Evolutionary conservation across 2,797 vertebrate species (phyloP).

Genomic region (Dallia pectoralis): DNA sequence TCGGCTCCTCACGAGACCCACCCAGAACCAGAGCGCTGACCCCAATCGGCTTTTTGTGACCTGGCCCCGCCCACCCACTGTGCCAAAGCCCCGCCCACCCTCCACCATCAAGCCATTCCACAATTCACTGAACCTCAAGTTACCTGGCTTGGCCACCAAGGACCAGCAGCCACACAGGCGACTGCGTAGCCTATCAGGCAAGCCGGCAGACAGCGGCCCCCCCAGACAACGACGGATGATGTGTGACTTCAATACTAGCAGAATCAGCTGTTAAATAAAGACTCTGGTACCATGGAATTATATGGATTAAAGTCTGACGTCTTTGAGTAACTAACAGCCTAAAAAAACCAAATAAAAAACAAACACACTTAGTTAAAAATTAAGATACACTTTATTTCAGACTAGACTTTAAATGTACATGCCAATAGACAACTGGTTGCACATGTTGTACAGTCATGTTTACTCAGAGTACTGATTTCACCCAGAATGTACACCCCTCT

Average conservation of each 20-base stretch:
- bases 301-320: neutral
- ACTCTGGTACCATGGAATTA: neutral
- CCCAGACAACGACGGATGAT: neutral
- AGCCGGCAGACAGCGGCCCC: neutral
- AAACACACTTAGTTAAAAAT: neutral
- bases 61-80: neutral
- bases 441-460: neutral
- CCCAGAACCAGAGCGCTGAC: neutral
- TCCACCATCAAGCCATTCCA: slow-evolving; percentile 15
- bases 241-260: neutral
- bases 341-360: neutral
- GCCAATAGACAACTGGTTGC: neutral
- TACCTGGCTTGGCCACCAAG: slow-evolving; percentile 5
- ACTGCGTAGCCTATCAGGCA: neutral
- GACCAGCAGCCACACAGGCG: neutral
- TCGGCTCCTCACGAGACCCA: slow-evolving; percentile 11
- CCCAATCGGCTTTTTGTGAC: slow-evolving; percentile 14
- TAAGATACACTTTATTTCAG: neutral
- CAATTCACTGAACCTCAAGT: slow-evolving; percentile 23
- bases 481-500: neutral
- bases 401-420: neutral
- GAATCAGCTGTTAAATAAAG: neutral
- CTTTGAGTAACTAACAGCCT: neutral
- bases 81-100: slow-evolving; percentile 1
- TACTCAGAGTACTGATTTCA: neutral